phyloP scores from a whole-genome alignment of 2,888 invertebrate genomes.

The Lymantria monacha region DNA sequence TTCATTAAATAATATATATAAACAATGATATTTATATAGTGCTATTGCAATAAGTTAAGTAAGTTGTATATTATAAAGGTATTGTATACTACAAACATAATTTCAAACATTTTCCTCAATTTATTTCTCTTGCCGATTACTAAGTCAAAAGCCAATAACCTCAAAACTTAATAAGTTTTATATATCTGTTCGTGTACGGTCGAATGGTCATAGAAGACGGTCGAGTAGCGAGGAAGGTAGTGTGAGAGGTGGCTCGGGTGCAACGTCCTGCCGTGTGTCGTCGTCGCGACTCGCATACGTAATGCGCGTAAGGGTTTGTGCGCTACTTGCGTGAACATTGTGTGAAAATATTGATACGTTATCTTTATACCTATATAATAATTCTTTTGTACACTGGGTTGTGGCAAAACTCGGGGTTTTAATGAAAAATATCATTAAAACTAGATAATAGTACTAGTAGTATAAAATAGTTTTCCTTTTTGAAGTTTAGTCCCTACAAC shows the following conservation, averaged over 20 bases:
- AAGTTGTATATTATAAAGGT: too few species aligned
- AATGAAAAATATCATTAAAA: too few species aligned
- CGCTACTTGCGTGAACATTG: neutral
- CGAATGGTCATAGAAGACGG: conserved; percentile 34
- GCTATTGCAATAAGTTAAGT: too few species aligned
- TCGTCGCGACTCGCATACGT: conserved; percentile 66
- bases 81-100: neutral
- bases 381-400: too few species aligned
- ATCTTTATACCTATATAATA: neutral
- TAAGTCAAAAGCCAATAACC: neutral
- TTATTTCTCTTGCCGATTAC: neutral
- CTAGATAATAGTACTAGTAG: too few species aligned
- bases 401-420: too few species aligned
- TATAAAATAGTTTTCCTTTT: too few species aligned
- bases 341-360: conserved; percentile 1
- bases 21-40: neutral
- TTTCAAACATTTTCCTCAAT: neutral
- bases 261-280: conserved; percentile 64
- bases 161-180: conserved; percentile 6
- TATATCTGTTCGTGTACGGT: conserved; percentile 21
- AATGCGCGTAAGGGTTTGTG: conserved; percentile 37
- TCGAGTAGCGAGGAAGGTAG: conserved; percentile 32
- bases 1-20: too few species aligned
- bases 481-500: too few species aligned
- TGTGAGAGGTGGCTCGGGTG: conserved; percentile 55